Base-by-base conservation (phyloP, 37 sponge, comb jelly and placozoan genomes). In the Crambe crambe region DNA sequence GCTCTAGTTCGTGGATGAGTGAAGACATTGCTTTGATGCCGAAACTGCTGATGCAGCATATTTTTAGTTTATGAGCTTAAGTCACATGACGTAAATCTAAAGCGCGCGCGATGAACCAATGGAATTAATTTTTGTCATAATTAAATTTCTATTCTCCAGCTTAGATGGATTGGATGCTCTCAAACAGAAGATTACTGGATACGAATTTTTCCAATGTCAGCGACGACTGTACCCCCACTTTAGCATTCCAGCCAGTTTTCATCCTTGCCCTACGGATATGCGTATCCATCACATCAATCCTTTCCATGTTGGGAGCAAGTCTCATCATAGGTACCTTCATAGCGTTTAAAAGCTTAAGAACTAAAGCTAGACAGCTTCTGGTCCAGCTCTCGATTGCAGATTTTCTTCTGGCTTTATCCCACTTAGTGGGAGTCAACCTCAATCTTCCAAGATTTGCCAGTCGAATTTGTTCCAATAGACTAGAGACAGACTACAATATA, bases 301-400 rank as follows among this genome's bases (percentile, higher is more conserved):
- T 86, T 8, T 91, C 92, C 27, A 60, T 86, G 47, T 58, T 79
- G 23, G 92, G 92, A 5, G 71, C 92, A 3, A 25, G 40, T 18
- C 74, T 91, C 67, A 91, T 86, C 70, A 86, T 91, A 10, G 21
- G 79, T 30, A 83, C 92, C 42, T 91, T 70, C 43, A 18, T 83
- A 9, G 83, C 79, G 30, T 91, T 91, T 58, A 56, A 56, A 10
- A 70, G 83, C 17, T 35, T 91, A 25, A 73, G 92, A 15, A 91
- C 87, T 15, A 47, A 22, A 1, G 80, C 83, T 12, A 60, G 92
- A 34, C 76, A 77, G 54, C 34, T 86, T 30, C 74, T 91, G 9
- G 83, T 91, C 27, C 63, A 91, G 41, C 87, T 91, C 41, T 91
- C 92, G 36, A 42, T 83, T 22, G 83, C 88, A 15, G 92, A 91